Evolutionary conservation across 2,113 vertebrate species (phyloP), one percentile per base, ranked within the genome.

Genomic region (Gallinago paraguaiae): DNA sequence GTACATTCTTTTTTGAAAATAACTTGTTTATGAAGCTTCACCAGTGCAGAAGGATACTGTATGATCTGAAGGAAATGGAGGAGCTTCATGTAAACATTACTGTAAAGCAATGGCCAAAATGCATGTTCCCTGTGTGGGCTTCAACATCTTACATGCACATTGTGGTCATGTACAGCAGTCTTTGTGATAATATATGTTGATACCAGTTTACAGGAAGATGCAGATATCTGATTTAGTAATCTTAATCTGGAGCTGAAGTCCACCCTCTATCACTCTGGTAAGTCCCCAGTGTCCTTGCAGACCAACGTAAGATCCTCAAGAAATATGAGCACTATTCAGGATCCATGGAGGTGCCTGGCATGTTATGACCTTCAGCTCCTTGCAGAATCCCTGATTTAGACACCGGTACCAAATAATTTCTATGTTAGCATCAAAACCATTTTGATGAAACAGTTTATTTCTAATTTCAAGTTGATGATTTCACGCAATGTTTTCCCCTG

Each of bases 1-100:
- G 91, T 60, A 80, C 80, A 74, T 93, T 96, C 94, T 95, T 96
- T 96, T 93, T 59, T 51, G 95, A 88, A 95, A 95, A 94, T 82
- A 94, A 85, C 92, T 87, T 91, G 95, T 71, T 97, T 95, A 83
- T 95, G 88, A 70, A 94, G 59, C 84, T 88, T 64, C 88, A 93
- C 19, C 64, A 82, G 22, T 54, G 57, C 24, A 86, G 61, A 84
- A 79, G 70, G 79, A 92, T 88, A 86, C 39, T 84, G 60, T 37
- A 69, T 33, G 54, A 68, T 71, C 72, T 82, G 75, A 64, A 67
- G 71, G 43, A 82, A 94, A 87, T 39, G 18, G 75, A 90, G 35
- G 4, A 74, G 12, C 27, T 57, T 76, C 65, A 23, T 23, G 64
- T 16, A 72, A 85, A 64, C 46, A 59, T 35, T 15, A 39, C 8